Percentiles rank a stretch among this genome's conserved stretches.
phyloP scores from a whole-genome alignment of 2,888 invertebrate species.

The Leuctra nigra region DNA sequence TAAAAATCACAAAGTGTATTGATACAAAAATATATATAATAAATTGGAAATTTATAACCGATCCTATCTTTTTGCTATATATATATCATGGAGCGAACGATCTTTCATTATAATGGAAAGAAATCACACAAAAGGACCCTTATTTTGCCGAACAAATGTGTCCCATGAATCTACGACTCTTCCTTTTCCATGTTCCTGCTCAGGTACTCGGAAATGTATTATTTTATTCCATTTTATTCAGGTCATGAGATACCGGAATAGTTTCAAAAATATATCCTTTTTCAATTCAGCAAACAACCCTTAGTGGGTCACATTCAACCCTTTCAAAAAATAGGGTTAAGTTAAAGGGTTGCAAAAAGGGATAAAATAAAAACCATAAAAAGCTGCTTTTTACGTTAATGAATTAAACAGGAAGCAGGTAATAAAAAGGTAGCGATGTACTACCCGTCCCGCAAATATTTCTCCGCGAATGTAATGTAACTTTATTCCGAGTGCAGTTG shows the following conservation, averaged over 20 bases:
- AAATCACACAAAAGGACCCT: background rate
- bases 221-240: constrained; percentile 14
- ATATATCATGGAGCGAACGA: no score
- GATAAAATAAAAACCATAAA: background rate
- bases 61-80: constrained; percentile 1
- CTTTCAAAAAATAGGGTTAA: constrained; percentile 11
- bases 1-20: constrained; percentile 11
- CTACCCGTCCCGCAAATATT: background rate
- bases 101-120: background rate
- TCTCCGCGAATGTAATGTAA: background rate
- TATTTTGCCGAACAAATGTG: background rate
- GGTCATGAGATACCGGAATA: background rate
- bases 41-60: constrained; percentile 15
- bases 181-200: background rate
- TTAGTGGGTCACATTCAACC: constrained; percentile 8
- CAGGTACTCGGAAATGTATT: constrained; percentile 7
- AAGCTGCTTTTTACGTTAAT: constrained; percentile 5
- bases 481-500: background rate
- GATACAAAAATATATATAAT: background rate
- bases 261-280: constrained; percentile 11
- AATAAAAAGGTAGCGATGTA: constrained; percentile 6
- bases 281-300: background rate
- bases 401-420: constrained; percentile 13
- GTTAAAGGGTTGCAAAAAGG: constrained; percentile 11
- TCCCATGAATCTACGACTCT: background rate